Evolutionary conservation across 2,113 vertebrate genomes (phyloP).

Genomic region (Nematolebias whitei): DNA sequence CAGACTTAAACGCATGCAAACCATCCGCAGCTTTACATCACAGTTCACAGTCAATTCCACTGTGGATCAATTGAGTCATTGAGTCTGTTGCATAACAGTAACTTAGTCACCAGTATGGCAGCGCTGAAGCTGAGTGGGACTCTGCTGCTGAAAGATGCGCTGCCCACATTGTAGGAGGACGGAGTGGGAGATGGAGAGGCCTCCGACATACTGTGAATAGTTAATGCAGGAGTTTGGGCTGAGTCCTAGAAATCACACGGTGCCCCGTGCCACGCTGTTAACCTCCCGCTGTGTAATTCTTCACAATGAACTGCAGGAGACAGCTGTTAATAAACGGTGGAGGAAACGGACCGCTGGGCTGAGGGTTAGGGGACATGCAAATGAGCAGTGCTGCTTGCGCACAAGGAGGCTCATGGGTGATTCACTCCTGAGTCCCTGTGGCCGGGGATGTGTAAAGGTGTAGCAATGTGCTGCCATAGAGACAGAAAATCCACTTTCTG

Average conservation of each 20-base stretch:
- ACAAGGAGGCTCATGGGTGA: slow-evolving; percentile 28
- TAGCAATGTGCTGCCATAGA: slow-evolving; percentile 65
- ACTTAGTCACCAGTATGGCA: slow-evolving; percentile 72
- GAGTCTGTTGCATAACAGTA: slow-evolving; percentile 73
- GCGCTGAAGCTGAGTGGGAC: slow-evolving; percentile 67
- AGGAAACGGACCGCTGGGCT: slow-evolving; percentile 60
- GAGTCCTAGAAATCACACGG: slow-evolving; percentile 53
- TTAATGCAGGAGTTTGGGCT: slow-evolving; percentile 73
- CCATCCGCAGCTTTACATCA: slow-evolving; percentile 17
- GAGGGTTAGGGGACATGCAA: slow-evolving; percentile 60
- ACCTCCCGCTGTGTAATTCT: slow-evolving; percentile 70
- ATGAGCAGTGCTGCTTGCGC: slow-evolving; percentile 43
- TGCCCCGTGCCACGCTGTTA: too few relatives aligned
- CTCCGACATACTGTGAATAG: slow-evolving; percentile 66
- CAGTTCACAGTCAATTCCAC: slow-evolving; percentile 45
- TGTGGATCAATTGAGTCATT: slow-evolving; percentile 67
- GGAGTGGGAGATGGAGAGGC: slow-evolving; percentile 60
- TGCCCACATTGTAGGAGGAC: slow-evolving; percentile 72
- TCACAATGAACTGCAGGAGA: slow-evolving; percentile 69
- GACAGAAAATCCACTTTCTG: slow-evolving; percentile 54
- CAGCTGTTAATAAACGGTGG: slow-evolving; percentile 61
- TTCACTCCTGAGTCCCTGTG: slow-evolving; percentile 48
- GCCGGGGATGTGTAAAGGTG: slow-evolving; percentile 37
- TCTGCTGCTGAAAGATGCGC: slow-evolving; percentile 55
- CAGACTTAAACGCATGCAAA: slow-evolving; percentile 7